Conservation (phyloP, 2,888 invertebrate genomes). For the Steinernema carpocapsae region DNA sequence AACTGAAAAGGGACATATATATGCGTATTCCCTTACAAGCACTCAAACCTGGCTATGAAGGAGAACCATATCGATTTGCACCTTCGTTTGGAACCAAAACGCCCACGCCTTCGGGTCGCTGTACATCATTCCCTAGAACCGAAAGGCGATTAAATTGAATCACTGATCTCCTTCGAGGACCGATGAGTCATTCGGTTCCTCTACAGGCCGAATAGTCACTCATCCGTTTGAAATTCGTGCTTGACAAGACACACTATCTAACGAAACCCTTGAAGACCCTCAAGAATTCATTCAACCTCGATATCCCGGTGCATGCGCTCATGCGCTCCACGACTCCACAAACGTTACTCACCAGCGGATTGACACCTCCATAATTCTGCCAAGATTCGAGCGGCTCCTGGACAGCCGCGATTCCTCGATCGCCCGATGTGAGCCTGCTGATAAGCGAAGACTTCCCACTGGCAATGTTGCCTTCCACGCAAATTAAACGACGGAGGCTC, state of each 20-base stretch:
- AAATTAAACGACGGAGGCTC: conserved; percentile 5
- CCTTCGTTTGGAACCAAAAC: conserved; percentile 23
- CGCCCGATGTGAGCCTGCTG: not conserved
- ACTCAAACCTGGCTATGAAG: conserved; percentile 18
- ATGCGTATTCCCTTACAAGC: not conserved
- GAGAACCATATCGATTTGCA: conserved; percentile 21
- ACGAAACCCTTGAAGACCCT: no score
- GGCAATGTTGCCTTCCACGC: conserved; percentile 25
- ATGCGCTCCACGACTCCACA: no score
- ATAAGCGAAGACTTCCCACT: conserved; percentile 29
- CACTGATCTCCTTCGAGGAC: no score
- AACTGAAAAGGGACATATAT: not conserved
- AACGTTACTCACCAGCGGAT: conserved; percentile 7
- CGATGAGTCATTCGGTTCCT: no score
- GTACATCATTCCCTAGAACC: conserved; percentile 8
- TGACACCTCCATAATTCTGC: conserved; percentile 28
- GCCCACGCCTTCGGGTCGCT: conserved; percentile 12
- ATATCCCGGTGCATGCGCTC: no score
- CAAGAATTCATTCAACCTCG: no score
- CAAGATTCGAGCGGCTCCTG: conserved; percentile 24
- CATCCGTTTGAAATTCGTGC: no score
- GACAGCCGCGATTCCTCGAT: not conserved
- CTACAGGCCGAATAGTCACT: no score
- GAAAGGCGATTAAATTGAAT: no score
- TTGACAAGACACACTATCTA: no score